Conservation (phyloP, 53 echinoderm and acorn worm genomes). For the Paelopatides confundens region DNA sequence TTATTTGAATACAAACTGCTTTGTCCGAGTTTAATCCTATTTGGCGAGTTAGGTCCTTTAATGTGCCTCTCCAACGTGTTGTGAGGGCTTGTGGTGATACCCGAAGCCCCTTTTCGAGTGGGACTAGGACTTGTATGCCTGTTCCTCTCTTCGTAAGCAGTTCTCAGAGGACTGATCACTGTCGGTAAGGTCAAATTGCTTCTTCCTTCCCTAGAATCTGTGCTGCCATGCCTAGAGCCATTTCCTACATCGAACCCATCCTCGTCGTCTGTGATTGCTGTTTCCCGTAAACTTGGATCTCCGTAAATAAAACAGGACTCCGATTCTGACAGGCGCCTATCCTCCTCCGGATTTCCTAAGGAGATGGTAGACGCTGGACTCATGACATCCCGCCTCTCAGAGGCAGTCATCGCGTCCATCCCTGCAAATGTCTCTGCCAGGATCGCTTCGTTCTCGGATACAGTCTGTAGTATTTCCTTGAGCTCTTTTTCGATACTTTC, state of each 20-base stretch:
- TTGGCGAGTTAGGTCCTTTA: constrained; percentile 79
- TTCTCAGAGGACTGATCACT: constrained; percentile 76
- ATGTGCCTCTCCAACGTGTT: constrained; percentile 72
- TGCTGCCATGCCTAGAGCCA: constrained; percentile 66
- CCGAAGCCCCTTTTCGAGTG: constrained; percentile 71
- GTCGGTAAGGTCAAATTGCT: constrained; percentile 19
- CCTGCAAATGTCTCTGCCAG: constrained; percentile 73
- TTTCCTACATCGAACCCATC: constrained; percentile 65
- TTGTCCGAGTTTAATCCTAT: constrained; percentile 84
- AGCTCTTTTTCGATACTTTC: constrained; percentile 82
- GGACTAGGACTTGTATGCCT: constrained; percentile 67
- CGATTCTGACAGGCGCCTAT: constrained; percentile 9
- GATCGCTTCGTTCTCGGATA: constrained; percentile 77
- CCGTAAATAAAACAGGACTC: constrained; percentile 69
- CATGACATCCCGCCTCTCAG: not conserved
- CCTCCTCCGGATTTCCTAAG: constrained; percentile 57
- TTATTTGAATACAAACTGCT: constrained; percentile 92
- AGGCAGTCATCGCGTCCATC: constrained; percentile 57
- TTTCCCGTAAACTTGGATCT: constrained; percentile 73
- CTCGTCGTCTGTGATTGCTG: constrained; percentile 85
- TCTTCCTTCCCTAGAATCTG: not conserved
- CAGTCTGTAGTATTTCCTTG: constrained; percentile 86
- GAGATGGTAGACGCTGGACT: constrained; percentile 72
- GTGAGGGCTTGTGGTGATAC: constrained; percentile 81
- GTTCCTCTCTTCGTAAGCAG: constrained; percentile 77